Evolutionary conservation across 2,797 vertebrate genomes (phyloP).

Genomic region (Cirrhinus mrigala): DNA sequence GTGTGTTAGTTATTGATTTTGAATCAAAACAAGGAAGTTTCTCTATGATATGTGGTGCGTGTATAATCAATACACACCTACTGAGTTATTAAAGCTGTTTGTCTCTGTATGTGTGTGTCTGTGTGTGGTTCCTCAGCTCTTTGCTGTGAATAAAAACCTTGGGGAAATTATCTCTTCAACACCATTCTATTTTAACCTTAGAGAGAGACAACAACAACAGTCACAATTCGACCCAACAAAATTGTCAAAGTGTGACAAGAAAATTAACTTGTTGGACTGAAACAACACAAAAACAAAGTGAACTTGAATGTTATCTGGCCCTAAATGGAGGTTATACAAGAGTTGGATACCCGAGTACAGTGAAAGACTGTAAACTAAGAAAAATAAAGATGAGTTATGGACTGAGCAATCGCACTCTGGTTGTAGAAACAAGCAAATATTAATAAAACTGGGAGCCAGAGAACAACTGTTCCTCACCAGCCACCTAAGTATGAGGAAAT

Average conservation of each 20-base stretch:
- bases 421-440: neutral
- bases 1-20: conserved; percentile 9
- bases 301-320: neutral
- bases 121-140: neutral
- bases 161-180: neutral
- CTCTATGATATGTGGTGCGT: neutral
- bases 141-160: conserved; percentile 6
- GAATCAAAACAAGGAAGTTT: conserved; percentile 1
- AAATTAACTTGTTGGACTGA: too few species aligned
- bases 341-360: too few species aligned
- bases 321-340: neutral
- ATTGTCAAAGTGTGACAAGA: neutral
- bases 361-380: neutral
- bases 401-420: too few species aligned
- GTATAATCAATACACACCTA: conserved; percentile 24
- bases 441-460: neutral
- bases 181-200: neutral
- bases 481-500: too few species aligned
- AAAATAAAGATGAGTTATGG: neutral
- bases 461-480: neutral
- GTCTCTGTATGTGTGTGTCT: neutral
- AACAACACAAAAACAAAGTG: neutral
- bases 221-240: neutral
- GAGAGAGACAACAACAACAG: neutral
- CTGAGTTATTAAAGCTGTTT: conserved; percentile 30